These are phyloP conservation scores for Drymonia ruficornis DNA, from an alignment of 2,888 invertebrate genomes.

Conservation along the genomic window DNA sequence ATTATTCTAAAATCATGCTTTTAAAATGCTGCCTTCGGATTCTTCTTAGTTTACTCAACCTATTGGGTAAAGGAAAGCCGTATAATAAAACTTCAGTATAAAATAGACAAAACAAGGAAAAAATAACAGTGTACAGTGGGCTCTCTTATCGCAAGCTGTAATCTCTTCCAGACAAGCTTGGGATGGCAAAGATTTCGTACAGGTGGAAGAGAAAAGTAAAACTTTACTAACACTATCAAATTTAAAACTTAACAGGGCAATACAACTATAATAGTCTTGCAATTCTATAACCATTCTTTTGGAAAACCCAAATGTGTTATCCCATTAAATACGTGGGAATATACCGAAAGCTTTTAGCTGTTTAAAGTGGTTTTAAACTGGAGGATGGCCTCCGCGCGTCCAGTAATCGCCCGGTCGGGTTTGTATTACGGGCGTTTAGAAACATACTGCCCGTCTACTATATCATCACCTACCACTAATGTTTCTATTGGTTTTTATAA, in stretches of 20 bases:
- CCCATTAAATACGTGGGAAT: conserved; percentile 3
- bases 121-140: too few species aligned
- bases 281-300: too few species aligned
- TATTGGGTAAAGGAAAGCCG: not conserved
- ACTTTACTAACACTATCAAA: too few species aligned
- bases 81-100: too few species aligned
- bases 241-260: too few species aligned
- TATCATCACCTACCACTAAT: conserved; percentile 8
- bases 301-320: not conserved
- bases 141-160: too few species aligned
- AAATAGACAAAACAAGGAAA: too few species aligned
- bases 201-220: too few species aligned
- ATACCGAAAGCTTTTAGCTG: conserved; percentile 23
- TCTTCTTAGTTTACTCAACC: not conserved
- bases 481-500: too few species aligned
- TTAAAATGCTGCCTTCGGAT: not conserved
- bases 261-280: too few species aligned
- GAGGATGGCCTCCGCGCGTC: conserved; percentile 16
- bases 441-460: conserved; percentile 10
- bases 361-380: conserved; percentile 35
- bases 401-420: conserved; percentile 26
- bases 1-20: not conserved
- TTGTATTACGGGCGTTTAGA: conserved; percentile 25
- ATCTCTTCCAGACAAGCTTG: too few species aligned
- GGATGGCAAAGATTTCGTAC: too few species aligned